These are phyloP conservation scores for Galerucella pusilla DNA, from an alignment of 2,888 invertebrate genomes.

Conservation along the genomic window DNA sequence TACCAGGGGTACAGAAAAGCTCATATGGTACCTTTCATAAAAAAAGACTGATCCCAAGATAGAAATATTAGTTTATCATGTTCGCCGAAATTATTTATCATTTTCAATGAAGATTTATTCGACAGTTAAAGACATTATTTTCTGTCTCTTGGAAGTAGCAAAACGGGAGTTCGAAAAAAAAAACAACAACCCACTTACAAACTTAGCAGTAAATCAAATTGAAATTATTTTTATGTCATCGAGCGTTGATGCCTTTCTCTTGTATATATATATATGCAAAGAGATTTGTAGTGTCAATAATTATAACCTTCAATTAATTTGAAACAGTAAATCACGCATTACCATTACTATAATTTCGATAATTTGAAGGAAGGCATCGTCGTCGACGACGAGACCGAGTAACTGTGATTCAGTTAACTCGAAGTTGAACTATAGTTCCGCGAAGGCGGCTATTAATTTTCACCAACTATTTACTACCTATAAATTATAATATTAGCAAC, in stretches of 20 bases:
- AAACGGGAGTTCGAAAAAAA: not conserved
- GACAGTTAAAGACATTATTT: too few relatives aligned
- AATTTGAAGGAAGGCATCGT: slow-evolving; percentile 25
- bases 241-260: not conserved
- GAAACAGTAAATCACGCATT: slow-evolving; percentile 32
- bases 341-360: slow-evolving; percentile 30
- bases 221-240: not conserved
- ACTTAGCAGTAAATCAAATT: not conserved
- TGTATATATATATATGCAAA: not conserved
- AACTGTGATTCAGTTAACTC: slow-evolving; percentile 28
- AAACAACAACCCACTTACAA: too few relatives aligned
- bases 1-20: too few relatives aligned
- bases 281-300: slow-evolving; percentile 11
- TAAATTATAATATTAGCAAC: slow-evolving; percentile 38
- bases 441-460: slow-evolving; percentile 37
- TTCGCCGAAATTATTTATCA: too few relatives aligned
- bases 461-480: slow-evolving; percentile 39
- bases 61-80: too few relatives aligned
- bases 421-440: slow-evolving; percentile 38
- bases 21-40: too few relatives aligned
- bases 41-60: too few relatives aligned
- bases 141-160: not conserved
- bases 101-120: too few relatives aligned
- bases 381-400: slow-evolving; percentile 11
- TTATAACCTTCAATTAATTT: slow-evolving; percentile 29